These are phyloP conservation scores for Lagodon rhomboides DNA, from an alignment of 2,797 vertebrate genomes.

Conservation along the genomic window DNA sequence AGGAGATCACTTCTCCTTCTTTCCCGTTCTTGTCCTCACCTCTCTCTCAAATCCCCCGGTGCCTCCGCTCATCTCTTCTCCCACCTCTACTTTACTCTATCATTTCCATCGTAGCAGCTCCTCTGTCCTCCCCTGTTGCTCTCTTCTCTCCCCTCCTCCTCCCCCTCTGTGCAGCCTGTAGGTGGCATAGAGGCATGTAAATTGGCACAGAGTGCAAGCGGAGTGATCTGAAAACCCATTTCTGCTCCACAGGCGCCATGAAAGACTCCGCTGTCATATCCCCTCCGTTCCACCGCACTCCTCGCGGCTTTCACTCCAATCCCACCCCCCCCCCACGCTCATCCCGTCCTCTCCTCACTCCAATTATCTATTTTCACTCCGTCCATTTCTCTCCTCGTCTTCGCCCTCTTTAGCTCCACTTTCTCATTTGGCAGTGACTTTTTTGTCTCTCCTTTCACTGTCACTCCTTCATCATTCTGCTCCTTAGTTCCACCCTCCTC, in stretches of 20 bases:
- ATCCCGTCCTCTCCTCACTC: slow-evolving; percentile 42
- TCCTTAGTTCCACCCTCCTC: background rate
- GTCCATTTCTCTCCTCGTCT: background rate
- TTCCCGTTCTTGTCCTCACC: background rate
- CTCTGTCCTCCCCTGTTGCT: slow-evolving; percentile 20
- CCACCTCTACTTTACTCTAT: background rate
- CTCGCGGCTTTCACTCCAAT: slow-evolving; percentile 44
- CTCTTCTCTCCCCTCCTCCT: slow-evolving; percentile 10
- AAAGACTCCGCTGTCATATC: slow-evolving; percentile 65
- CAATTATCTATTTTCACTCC: slow-evolving; percentile 55
- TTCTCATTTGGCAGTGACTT: slow-evolving; percentile 29
- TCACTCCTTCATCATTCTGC: slow-evolving; percentile 21
- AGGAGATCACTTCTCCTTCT: background rate
- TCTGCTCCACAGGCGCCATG: slow-evolving; percentile 60
- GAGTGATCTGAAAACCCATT: slow-evolving; percentile 64
- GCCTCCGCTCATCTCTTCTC: slow-evolving; percentile 6
- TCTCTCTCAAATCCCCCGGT: background rate
- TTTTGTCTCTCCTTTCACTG: slow-evolving; percentile 14
- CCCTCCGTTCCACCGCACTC: slow-evolving; percentile 53
- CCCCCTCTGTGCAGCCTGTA: slow-evolving; percentile 46
- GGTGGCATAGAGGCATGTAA: slow-evolving; percentile 63
- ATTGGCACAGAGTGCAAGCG: slow-evolving; percentile 61
- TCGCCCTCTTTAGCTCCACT: slow-evolving; percentile 31
- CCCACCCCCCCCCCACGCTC: slow-evolving; percentile 13
- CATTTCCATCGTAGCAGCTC: slow-evolving; percentile 7